Conservation (phyloP, 1,140 invertebrate genomes). For the Penaeus chinensis region DNA sequence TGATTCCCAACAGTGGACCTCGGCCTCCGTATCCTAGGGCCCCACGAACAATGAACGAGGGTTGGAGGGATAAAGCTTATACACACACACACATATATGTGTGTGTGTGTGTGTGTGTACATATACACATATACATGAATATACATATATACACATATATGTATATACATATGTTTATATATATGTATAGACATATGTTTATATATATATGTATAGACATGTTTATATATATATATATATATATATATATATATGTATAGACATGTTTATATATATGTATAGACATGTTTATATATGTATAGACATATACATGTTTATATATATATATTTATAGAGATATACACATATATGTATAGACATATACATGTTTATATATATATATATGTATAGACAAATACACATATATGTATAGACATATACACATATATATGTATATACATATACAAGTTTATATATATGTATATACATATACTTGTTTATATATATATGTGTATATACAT, state of each 20-base stretch:
- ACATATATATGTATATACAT: not conserved
- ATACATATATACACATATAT: slow-evolving; percentile 3
- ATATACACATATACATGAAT: not conserved
- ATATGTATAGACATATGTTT: not conserved
- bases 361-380: slow-evolving; percentile 6
- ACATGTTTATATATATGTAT: slow-evolving; percentile 3
- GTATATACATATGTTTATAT: not conserved
- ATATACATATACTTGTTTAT: not conserved
- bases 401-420: not conserved
- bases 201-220: not conserved
- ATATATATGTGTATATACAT: slow-evolving; percentile 1
- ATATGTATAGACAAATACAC: not conserved
- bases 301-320: not conserved
- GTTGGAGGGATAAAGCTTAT: not conserved
- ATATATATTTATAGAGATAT: not conserved
- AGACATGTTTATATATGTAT: not conserved
- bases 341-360: not conserved
- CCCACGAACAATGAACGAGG: not conserved
- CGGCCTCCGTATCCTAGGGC: not conserved
- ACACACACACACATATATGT: not conserved
- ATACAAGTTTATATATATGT: not conserved
- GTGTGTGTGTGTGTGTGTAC: not conserved
- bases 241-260: slow-evolving; percentile 20
- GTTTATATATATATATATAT: not conserved
- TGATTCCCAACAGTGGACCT: no score